phyloP scores from a whole-genome alignment of 2,113 vertebrate genomes.

The human (Homo sapiens) region GRCh38 chr6:7849501-7850000 shows the following conservation, averaged over 20 bases:
- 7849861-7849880: background rate
- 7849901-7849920: background rate
- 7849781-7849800: background rate
- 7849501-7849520: rapidly evolving
- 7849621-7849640: background rate
- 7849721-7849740: background rate
- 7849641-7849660: background rate
- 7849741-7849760: background rate
- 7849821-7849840: background rate
- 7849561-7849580: background rate
- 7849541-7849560: background rate
- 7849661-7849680: background rate
- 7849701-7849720: constrained; percentile 5
- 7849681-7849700: constrained; percentile 14
- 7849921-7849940: constrained; percentile 19
- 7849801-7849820: background rate
- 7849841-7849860: background rate
- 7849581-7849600: background rate
- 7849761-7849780: background rate
- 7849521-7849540: background rate
- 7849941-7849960: background rate
- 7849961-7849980: background rate
- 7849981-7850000: background rate
- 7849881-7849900: background rate
- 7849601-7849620: background rate